Percentiles rank a stretch among this genome's conserved stretches.
Evolutionary conservation across 2,888 invertebrate genomes (phyloP).

Genomic region (Ischnus inquisitorius): DNA sequence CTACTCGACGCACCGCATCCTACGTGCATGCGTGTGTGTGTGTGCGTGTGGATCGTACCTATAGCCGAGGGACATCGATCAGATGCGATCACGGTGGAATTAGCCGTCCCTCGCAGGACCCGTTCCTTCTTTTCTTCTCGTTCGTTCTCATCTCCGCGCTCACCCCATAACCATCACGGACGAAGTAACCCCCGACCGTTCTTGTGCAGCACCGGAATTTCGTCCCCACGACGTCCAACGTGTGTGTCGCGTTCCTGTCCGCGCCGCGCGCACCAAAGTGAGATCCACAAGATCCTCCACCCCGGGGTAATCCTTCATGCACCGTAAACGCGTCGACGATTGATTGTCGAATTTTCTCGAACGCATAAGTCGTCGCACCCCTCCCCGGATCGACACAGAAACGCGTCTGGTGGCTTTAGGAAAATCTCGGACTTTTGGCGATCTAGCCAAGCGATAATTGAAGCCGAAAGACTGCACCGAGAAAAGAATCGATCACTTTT

Average conservation of each 20-base stretch:
- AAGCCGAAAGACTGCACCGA: too few species aligned
- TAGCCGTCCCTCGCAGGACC: slow-evolving; percentile 84
- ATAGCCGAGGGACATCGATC: slow-evolving; percentile 83
- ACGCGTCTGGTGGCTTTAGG: not conserved
- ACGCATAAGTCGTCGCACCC: slow-evolving; percentile 18
- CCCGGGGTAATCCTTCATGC: slow-evolving; percentile 58
- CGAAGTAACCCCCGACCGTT: slow-evolving; percentile 57
- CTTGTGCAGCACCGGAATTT: slow-evolving; percentile 59
- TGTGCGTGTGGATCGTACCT: slow-evolving; percentile 18
- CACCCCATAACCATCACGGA: slow-evolving; percentile 69
- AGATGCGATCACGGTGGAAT: slow-evolving; percentile 84
- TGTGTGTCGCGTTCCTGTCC: slow-evolving; percentile 32
- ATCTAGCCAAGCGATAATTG: too few species aligned
- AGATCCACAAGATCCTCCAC: slow-evolving; percentile 50
- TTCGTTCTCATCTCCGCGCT: slow-evolving; percentile 60
- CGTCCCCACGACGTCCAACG: slow-evolving; percentile 34
- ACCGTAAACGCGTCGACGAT: slow-evolving; percentile 47
- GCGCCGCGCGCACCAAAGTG: slow-evolving; percentile 33
- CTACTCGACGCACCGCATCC: slow-evolving; percentile 14
- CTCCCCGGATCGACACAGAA: not conserved
- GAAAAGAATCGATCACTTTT: too few species aligned
- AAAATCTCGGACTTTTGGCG: not conserved
- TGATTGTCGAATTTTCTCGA: slow-evolving; percentile 58
- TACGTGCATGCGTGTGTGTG: slow-evolving; percentile 7
- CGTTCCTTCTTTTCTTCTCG: slow-evolving; percentile 75